Base-by-base conservation (phyloP, 1,140 invertebrate genomes). In the Pseudobourletiella spinata region DNA sequence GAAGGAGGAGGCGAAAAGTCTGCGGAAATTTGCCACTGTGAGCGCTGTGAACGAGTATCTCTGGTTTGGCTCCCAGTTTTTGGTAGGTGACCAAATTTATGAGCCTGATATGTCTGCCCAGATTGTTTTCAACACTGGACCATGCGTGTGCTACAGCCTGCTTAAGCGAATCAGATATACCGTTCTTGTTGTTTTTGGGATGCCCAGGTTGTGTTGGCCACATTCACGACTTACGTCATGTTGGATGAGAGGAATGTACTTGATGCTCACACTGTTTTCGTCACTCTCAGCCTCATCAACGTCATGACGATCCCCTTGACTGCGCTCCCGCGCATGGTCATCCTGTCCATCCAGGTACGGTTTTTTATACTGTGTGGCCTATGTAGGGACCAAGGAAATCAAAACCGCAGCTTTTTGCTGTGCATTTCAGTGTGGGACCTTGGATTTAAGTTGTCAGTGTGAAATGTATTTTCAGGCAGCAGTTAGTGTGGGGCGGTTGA, bases 291-390 rank as follows among this genome's bases (percentile, higher is more conserved):
- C 6, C 39, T 61, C n/a, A 25, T 65, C 16, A 61, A 57, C n/a
- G 42, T 67, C 11, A 61, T 62, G 60, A 70, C 70, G 61, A 71
- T 95, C 76, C 94, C 95, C 70, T 30, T 43, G 16, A 24, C 20
- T 2, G 28, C 25, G 24, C 42, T 61, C n/a, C n/a, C n/a, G 8
- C 58, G 54, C 24, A 63, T 63, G 61, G 43, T 85, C 70, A 78
- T 83, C 62, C 74, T 75, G 24, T 26, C 22, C 4, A 18, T 65
- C 44, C 51, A 48, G 8, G 6, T 52, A 6, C n/a, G n/a, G n/a
- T n/a, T n/a, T n/a, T n/a, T n/a, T n/a, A n/a, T n/a, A n/a, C n/a
- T n/a, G n/a, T n/a, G n/a, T n/a, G n/a, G n/a, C n/a, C n/a, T n/a
- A n/a, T n/a, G n/a, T n/a, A n/a, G n/a, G n/a, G n/a, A n/a, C n/a